Base-by-base conservation (phyloP, 2,113 vertebrate species). In the Scomber scombrus region DNA sequence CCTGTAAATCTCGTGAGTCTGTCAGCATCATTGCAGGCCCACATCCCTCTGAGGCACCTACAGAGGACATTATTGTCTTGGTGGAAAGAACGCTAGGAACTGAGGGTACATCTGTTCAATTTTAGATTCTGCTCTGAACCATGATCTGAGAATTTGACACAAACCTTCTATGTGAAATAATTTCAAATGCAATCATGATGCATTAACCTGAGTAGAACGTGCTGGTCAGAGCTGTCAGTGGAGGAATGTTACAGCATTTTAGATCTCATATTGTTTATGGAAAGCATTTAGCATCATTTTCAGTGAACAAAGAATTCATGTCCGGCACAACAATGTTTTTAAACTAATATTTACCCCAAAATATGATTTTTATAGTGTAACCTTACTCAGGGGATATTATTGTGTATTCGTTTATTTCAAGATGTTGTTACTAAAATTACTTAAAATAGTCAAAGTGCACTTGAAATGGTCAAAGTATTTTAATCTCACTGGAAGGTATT, bases 1-100 rank as follows among this genome's bases (percentile, higher is more conserved):
- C 78, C 82, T 49, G 75, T 64, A 91, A 89, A 89, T 88, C 85
- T 71, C 65, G 46, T n/a, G 11, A 76, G 79, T 83, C 80, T 74
- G 61, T 89, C 80, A 74, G 72, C 79, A 84, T 86, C 76, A 76
- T 43, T 52, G 82, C 60, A 76, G 23, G 45, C 67, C 31, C 18
- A 18, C 57, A 82, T 75, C 57, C 51, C 84, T 88, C 52, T 60
- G 77, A 90, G 75, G 80, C 64, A 61, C 61, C 63, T 74, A 45
- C 60, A 55, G 63, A 83, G 19, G 56, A 79, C 82, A 77, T 76
- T 63, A 58, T 58, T 51, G 43, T 71, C 51, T 88, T 29, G 76
- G 40, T 34, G 57, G 19, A 75, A 69, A 63, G 45, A 84, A 75
- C 31, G 62, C 15, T 50, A 47, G 51, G 61, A 49, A 18, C 69